Evolutionary conservation across 2,797 vertebrate genomes (phyloP), one percentile per base, ranked within the genome.

Genomic region (Rhinatrema bivittatum): DNA sequence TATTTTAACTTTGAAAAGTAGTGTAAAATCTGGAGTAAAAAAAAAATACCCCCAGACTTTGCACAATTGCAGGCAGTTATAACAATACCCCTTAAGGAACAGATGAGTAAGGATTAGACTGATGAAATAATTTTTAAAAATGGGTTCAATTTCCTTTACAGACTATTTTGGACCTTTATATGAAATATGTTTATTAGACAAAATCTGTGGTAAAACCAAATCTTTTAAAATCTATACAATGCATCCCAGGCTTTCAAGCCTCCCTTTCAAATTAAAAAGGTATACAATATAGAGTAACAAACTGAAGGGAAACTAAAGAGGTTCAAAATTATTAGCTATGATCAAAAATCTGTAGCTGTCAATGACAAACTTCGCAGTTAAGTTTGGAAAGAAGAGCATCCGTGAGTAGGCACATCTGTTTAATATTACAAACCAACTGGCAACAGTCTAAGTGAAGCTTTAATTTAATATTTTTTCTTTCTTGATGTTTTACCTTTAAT

Each of bases 401-500:
- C 61, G 60, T 64, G 67, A 90, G 85, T 80, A 86, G 34, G 74
- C 79, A 94, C 93, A 95, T 95, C 89, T 96, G 93, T 88, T 93
- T 79, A 82, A 82, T 87, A 91, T 96, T 96, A 91, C 75, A 79
- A 85, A 79, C 77, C 83, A 87, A 89, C 88, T 89, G 85, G 91
- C 91, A 92, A 91, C 90, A 90, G 91, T 82, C 79, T 90, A 91
- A 89, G 87, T 89, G 86, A 90, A 91, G 87, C 89, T 91, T 91
- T 94, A 96, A 96, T 94, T 93, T 87, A 94, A 91, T 95, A 90
- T 91, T 91, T 90, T 90, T 85, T 85, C 82, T 89, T 88, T 90
- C 92, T 94, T 94, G 89, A 94, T 93, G 93, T 91, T 92, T 87
- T 85, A 94, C 88, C 89, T 96, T 93, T 92, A 93, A 93, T 91